Conservation (phyloP, 2,888 invertebrate species). For the Vanessa cardui region DNA sequence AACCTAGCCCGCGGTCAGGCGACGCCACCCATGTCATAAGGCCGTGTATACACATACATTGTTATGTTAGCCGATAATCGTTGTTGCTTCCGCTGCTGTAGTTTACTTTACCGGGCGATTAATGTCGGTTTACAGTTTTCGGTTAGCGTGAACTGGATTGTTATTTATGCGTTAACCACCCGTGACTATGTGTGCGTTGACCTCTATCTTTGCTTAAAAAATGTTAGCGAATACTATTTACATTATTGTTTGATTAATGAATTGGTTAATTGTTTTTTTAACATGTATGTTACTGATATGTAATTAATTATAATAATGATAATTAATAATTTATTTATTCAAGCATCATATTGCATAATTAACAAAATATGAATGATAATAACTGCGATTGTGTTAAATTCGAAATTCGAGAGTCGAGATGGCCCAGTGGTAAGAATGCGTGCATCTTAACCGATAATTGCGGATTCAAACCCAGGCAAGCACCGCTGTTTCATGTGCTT, state of each 20-base stretch:
- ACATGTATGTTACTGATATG: too few relatives aligned
- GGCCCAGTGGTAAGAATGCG: too few relatives aligned
- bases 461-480: too few relatives aligned
- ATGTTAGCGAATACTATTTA: neutral
- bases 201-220: constrained; percentile 16
- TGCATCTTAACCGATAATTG: too few relatives aligned
- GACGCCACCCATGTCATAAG: constrained; percentile 29
- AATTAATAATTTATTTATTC: too few relatives aligned
- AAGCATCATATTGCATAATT: too few relatives aligned
- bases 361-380: too few relatives aligned
- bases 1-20: constrained; percentile 2
- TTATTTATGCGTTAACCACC: constrained; percentile 42
- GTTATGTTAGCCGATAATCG: constrained; percentile 39
- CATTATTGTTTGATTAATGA: neutral
- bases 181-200: constrained; percentile 26
- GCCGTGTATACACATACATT: constrained; percentile 24
- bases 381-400: too few relatives aligned
- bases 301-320: too few relatives aligned
- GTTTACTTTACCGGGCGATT: constrained; percentile 43
- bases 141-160: constrained; percentile 38
- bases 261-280: too few relatives aligned
- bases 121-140: constrained; percentile 41
- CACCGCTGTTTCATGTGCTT: too few relatives aligned
- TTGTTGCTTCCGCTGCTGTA: constrained; percentile 47
- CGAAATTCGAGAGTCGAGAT: too few relatives aligned